phyloP scores from a whole-genome alignment of 2,113 vertebrate genomes.

The Ctenomys sociabilis region DNA sequence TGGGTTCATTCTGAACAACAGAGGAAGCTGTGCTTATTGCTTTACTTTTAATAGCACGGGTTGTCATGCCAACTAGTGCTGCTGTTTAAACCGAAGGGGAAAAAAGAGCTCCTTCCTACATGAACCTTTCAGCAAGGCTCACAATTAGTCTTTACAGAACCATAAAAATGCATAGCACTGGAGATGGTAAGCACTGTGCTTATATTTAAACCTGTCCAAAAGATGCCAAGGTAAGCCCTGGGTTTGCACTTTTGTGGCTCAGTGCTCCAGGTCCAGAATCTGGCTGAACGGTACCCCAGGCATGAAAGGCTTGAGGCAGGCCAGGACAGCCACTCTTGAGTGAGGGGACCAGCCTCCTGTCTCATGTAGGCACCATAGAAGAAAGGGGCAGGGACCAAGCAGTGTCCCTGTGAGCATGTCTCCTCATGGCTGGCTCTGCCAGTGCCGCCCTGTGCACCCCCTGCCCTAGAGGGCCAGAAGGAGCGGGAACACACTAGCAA shows the following conservation, averaged over 20 bases:
- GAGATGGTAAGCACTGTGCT: background rate
- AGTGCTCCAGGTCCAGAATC: background rate
- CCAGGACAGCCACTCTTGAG: background rate
- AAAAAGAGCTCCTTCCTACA: constrained; percentile 74
- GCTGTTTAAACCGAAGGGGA: constrained; percentile 63
- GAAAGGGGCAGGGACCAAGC: background rate
- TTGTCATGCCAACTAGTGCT: constrained; percentile 79
- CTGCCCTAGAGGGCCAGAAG: no score
- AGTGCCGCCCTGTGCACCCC: no score
- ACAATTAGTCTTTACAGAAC: constrained; percentile 61
- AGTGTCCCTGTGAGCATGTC: background rate
- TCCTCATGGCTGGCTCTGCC: background rate
- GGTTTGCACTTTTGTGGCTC: background rate
- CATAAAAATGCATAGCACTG: constrained; percentile 34
- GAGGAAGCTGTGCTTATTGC: constrained; percentile 41
- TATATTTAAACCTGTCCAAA: constrained; percentile 29
- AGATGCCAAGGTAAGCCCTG: background rate
- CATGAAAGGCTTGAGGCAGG: background rate
- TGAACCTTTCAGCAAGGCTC: constrained; percentile 70
- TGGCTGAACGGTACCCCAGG: background rate
- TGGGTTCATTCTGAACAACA: constrained; percentile 76
- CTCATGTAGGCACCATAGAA: background rate
- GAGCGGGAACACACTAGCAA: accelerated
- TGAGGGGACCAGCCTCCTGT: background rate
- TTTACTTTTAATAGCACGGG: constrained; percentile 76